Evolutionary conservation across 2,888 invertebrate genomes (phyloP).

Genomic region (Siphlonurus alternatus): DNA sequence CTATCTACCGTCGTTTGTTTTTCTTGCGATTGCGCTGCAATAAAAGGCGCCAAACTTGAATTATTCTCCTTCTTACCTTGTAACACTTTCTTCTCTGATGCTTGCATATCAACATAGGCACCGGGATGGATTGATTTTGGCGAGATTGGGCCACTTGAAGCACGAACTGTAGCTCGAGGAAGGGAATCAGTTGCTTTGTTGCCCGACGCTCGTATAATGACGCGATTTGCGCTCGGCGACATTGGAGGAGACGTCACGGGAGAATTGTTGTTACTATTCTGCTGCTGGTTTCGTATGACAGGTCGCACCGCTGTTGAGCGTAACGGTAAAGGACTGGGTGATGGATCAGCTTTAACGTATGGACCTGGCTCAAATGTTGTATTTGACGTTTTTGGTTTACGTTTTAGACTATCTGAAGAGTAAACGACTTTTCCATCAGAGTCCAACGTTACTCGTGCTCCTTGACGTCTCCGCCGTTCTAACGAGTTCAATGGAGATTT

Average conservation of each 20-base stretch:
- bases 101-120: constrained; percentile 14
- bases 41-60: neutral
- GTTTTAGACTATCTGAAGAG: constrained; percentile 67
- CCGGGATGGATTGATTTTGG: constrained; percentile 9
- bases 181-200: neutral
- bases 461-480: constrained; percentile 39
- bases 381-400: constrained; percentile 39
- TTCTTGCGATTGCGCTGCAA: neutral
- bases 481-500: constrained; percentile 26
- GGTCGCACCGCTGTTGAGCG: constrained; percentile 1
- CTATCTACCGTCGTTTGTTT: neutral
- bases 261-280: neutral
- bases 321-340: constrained; percentile 22
- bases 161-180: constrained; percentile 2
- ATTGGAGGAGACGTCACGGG: constrained; percentile 31
- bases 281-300: neutral
- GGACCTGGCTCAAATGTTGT: constrained; percentile 67
- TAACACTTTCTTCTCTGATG: neutral
- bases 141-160: constrained; percentile 9
- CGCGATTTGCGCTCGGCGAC: constrained; percentile 41
- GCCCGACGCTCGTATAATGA: constrained; percentile 23
- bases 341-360: constrained; percentile 26
- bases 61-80: neutral
- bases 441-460: constrained; percentile 65
- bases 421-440: constrained; percentile 78